A percentile compares a stretch with the other conserved stretches of the same genome.
phyloP scores from a whole-genome alignment of 2,888 invertebrate genomes.

The Philhelius pedissequus region DNA sequence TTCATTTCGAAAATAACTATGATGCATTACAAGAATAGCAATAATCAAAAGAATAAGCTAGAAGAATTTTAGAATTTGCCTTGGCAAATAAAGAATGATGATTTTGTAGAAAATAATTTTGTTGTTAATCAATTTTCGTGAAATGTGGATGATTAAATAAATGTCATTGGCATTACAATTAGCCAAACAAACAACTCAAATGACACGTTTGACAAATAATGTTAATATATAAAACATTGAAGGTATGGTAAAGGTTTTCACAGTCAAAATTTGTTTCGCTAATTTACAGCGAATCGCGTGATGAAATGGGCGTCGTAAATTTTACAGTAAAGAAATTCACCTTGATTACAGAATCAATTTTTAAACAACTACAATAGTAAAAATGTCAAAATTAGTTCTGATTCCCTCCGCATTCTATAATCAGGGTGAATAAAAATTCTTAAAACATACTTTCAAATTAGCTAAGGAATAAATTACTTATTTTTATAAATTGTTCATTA shows the following conservation, averaged over 20 bases:
- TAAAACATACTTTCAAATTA: no score
- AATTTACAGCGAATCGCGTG: no score
- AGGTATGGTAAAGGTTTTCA: no score
- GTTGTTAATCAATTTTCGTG: not conserved
- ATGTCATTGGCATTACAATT: not conserved
- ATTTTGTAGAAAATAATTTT: not conserved
- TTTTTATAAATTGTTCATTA: no score
- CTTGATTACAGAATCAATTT: no score
- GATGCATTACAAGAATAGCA: not conserved
- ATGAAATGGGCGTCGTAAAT: no score
- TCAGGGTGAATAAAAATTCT: no score
- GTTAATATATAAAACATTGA: not conserved
- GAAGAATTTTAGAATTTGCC: not conserved
- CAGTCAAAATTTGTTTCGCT: no score
- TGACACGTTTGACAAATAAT: not conserved
- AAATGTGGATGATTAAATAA: not conserved
- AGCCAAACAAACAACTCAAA: not conserved
- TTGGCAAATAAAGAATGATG: not conserved
- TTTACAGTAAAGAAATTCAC: no score
- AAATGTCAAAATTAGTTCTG: no score
- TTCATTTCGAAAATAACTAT: not conserved
- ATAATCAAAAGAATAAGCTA: not conserved
- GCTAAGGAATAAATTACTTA: not conserved
- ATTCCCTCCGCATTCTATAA: no score
- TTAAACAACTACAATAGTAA: no score